Base-by-base conservation (phyloP, 1,140 invertebrate genomes). In the Apis florea region DNA sequence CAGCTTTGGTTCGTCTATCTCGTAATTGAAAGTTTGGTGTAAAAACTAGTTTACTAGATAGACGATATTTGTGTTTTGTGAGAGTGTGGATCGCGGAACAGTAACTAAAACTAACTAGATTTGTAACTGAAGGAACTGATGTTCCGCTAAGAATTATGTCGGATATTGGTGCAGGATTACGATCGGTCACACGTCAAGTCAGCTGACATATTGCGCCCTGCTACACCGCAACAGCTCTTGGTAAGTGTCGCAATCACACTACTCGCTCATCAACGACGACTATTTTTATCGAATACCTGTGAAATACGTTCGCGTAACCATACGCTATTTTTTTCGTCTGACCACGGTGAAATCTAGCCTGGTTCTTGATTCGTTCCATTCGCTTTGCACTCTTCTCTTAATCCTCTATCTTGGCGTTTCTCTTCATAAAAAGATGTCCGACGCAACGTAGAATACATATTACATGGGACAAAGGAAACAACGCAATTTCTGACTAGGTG, bases 121-220 rank as follows among this genome's bases (percentile, higher is more conserved):
- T 84, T 67, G 53, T 69, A 40, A 84, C 76, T 72, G 67, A 75
- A 69, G 76, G 73, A 70, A 54, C 83, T 82, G 71, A 91, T 90
- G 87, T 76, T 82, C 74, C 73, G 82, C 84, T 89, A 85, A 89
- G 83, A 93, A 93, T 93, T 93, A 93, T 93, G 93, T 93, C 90
- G 93, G 88, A 92, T 93, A 91, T 89, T 92, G 90, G 83, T 85
- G 90, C 91, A 89, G 86, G 86, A 92, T 91, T 91, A 88, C 90
- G 88, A 92, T 91, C 92, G 90, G 92, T 92, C 90, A 92, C 91
- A 92, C 92, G 92, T 93, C 92, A 93, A 93, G 91, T 93, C 93
- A 93, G 93, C 93, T 93, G 93, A 93, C 93, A 93, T 93, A 93
- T 93, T 93, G 92, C 92, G 92, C 92, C 89, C 92, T 92, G 92